phyloP scores from a whole-genome alignment of 2,888 invertebrate species.

The Artemia sinica region DNA sequence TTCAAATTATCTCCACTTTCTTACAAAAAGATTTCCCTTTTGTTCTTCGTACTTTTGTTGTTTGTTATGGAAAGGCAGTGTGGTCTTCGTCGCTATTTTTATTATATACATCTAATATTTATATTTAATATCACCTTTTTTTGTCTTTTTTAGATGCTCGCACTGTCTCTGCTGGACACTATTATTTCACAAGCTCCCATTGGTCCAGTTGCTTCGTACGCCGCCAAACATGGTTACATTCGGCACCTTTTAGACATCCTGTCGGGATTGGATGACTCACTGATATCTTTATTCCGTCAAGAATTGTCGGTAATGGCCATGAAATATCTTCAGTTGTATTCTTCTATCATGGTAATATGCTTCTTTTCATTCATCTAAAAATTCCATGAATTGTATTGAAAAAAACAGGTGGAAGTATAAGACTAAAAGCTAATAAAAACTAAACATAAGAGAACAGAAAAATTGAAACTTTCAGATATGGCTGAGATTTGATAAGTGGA shows the following conservation, averaged over 20 bases:
- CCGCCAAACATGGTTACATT: slow-evolving; percentile 31
- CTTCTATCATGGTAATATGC: slow-evolving; percentile 51
- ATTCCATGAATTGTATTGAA: neutral
- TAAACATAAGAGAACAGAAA: no score
- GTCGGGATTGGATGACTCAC: slow-evolving; percentile 50
- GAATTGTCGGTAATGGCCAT: slow-evolving; percentile 34
- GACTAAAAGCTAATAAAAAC: no score
- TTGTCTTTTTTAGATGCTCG: slow-evolving; percentile 44
- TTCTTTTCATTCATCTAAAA: neutral
- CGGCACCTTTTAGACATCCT: slow-evolving; percentile 42
- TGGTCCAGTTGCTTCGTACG: slow-evolving; percentile 51
- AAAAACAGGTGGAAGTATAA: no score
- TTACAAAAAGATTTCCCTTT: no score
- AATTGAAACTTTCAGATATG: no score
- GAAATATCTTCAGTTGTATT: slow-evolving; percentile 63
- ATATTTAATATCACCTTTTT: no score
- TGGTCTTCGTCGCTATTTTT: no score
- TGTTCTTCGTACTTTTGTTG: no score
- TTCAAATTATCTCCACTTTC: no score
- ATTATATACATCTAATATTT: no score
- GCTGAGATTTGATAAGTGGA: no score
- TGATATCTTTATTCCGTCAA: slow-evolving; percentile 41
- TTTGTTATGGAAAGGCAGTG: no score
- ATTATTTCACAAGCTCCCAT: slow-evolving; percentile 41
- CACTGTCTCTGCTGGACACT: slow-evolving; percentile 60